Evolutionary conservation across 23 tunicate genomes (phyloP).

Genomic region (Ascidia mentula): DNA sequence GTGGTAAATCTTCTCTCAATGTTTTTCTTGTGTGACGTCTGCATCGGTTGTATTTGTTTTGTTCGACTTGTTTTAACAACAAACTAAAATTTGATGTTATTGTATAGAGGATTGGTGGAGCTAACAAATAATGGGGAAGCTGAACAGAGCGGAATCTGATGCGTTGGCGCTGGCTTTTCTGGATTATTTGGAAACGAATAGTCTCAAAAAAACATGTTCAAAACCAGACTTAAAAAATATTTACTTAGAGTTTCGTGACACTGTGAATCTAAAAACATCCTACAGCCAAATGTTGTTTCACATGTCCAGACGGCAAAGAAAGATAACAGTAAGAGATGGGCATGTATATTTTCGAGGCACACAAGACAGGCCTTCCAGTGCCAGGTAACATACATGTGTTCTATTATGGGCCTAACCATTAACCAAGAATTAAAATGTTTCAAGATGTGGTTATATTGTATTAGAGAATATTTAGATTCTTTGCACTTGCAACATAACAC

Average conservation of each 20-base stretch:
- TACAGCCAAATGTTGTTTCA: background rate
- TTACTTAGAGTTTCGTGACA: background rate
- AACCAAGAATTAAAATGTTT: too few relatives aligned
- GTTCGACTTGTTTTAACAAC: too few relatives aligned
- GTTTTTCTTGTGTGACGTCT: background rate
- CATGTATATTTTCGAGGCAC: background rate
- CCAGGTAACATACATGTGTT: too few relatives aligned
- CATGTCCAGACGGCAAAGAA: conserved; percentile 1
- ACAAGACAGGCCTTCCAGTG: background rate
- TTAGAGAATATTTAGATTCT: too few relatives aligned
- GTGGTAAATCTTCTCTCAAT: background rate
- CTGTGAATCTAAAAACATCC: background rate
- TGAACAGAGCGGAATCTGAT: background rate
- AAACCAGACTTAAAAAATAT: background rate
- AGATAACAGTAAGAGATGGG: background rate
- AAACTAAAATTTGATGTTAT: too few relatives aligned
- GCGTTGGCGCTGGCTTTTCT: background rate
- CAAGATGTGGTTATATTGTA: too few relatives aligned
- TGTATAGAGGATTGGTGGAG: too few relatives aligned
- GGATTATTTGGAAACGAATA: background rate
- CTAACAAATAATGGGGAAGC: background rate
- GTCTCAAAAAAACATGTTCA: background rate
- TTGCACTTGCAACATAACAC: too few relatives aligned
- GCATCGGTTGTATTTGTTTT: too few relatives aligned
- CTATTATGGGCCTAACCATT: too few relatives aligned